Evolutionary conservation across 2,797 vertebrate species (phyloP).

Genomic region (Ibycter americanus): DNA sequence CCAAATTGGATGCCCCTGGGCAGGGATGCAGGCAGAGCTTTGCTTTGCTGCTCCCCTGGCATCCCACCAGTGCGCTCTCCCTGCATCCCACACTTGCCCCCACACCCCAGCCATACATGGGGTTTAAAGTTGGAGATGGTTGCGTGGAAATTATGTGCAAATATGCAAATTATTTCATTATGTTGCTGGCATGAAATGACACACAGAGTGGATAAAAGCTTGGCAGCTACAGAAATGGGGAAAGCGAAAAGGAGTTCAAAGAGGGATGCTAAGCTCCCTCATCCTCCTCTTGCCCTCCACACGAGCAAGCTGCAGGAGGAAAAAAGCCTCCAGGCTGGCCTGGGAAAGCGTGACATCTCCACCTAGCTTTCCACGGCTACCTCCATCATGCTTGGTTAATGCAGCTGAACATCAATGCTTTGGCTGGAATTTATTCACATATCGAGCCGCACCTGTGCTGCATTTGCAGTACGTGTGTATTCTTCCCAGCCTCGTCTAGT

Average conservation of each 20-base stretch:
- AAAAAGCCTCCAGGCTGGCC: neutral
- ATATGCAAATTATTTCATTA: constrained; percentile 38
- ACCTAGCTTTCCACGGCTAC: neutral
- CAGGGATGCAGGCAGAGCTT: neutral
- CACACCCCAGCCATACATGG: rapidly evolving
- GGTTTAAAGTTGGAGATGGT: neutral
- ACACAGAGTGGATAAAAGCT: neutral
- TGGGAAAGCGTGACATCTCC: neutral
- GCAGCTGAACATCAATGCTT: rapidly evolving
- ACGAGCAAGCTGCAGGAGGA: rapidly evolving
- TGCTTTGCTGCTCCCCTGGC: neutral
- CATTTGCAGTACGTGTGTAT: neutral
- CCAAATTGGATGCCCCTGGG: rapidly evolving
- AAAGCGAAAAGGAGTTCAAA: neutral
- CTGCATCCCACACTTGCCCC: rapidly evolving
- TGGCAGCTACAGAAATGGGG: constrained; percentile 1
- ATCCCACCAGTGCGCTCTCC: neutral
- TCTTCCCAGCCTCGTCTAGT: neutral
- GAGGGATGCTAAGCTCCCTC: neutral
- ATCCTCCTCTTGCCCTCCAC: neutral
- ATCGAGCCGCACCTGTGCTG: neutral
- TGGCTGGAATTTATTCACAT: neutral
- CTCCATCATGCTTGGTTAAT: neutral
- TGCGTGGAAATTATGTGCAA: constrained; percentile 3
- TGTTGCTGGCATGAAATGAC: neutral